phyloP scores from a whole-genome alignment of 2,797 vertebrate species.

The Manis crassicaudata region DNA sequence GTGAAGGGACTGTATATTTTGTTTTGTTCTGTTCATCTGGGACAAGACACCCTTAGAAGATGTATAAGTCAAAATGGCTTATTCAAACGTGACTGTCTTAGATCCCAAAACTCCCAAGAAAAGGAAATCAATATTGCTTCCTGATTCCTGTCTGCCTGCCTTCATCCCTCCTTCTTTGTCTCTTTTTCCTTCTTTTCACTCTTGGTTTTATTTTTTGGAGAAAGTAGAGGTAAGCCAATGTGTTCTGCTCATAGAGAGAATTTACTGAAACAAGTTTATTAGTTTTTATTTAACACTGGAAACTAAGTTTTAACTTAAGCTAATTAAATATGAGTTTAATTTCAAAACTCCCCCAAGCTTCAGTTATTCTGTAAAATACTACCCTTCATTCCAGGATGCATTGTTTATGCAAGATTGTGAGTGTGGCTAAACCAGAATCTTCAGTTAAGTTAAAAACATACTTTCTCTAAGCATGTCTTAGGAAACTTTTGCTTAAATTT shows the following conservation, averaged over 20 bases:
- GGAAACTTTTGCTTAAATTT: not conserved
- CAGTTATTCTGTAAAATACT: not conserved
- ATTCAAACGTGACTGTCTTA: not conserved
- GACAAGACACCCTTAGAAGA: not conserved
- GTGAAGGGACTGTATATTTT: not conserved
- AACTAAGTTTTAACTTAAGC: not conserved
- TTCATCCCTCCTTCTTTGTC: not conserved
- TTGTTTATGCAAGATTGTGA: not conserved
- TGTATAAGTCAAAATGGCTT: not conserved
- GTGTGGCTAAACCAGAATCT: not conserved
- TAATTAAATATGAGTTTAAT: constrained; percentile 24
- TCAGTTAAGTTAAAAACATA: not conserved
- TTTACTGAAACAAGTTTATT: not conserved
- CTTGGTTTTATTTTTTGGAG: not conserved
- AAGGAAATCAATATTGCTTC: not conserved
- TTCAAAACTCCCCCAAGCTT: not conserved
- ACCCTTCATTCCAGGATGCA: not conserved
- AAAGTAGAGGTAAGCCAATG: not conserved
- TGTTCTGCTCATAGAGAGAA: not conserved
- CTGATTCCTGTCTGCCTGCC: not conserved
- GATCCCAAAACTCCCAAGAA: not conserved
- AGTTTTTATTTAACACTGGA: not conserved
- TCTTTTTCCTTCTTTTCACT: not conserved
- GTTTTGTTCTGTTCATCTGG: not conserved
- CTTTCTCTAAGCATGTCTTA: not conserved